Conservation (phyloP, 2,113 vertebrate genomes). For the Tychaedon coryphoeus region DNA sequence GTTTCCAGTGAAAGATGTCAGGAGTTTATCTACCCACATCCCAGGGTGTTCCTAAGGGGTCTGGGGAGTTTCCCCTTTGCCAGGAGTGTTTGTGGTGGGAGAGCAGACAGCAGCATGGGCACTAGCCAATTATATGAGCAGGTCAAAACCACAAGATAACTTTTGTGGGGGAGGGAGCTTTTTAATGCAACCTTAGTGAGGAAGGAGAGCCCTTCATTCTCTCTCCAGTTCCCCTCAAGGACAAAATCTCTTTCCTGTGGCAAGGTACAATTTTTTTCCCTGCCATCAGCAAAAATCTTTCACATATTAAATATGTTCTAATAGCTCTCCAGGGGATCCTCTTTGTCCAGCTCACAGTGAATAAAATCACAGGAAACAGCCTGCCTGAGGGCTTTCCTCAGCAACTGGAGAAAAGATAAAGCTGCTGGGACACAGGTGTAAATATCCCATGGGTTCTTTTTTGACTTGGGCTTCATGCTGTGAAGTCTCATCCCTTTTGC, state of each 20-base stretch:
- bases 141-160: not conserved
- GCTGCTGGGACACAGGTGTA: not conserved
- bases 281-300: not conserved
- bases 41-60: not conserved
- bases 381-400: not conserved
- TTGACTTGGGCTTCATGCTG: not conserved
- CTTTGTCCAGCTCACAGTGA: not conserved
- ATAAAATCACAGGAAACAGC: slow-evolving; percentile 14
- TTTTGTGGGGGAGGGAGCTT: not conserved
- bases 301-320: not conserved
- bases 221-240: not conserved
- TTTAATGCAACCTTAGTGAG: not conserved
- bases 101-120: not conserved
- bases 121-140: not conserved
- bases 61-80: not conserved
- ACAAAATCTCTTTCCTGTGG: not conserved
- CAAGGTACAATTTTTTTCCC: not conserved
- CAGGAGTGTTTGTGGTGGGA: not conserved
- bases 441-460: not conserved
- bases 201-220: not conserved
- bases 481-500: not conserved
- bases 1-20: not conserved
- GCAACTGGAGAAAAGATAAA: not conserved
- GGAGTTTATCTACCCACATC: not conserved
- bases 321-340: not conserved